These are phyloP conservation scores for Carlito syrichta DNA, from an alignment of 2,113 vertebrate genomes.

Conservation along the genomic window DNA sequence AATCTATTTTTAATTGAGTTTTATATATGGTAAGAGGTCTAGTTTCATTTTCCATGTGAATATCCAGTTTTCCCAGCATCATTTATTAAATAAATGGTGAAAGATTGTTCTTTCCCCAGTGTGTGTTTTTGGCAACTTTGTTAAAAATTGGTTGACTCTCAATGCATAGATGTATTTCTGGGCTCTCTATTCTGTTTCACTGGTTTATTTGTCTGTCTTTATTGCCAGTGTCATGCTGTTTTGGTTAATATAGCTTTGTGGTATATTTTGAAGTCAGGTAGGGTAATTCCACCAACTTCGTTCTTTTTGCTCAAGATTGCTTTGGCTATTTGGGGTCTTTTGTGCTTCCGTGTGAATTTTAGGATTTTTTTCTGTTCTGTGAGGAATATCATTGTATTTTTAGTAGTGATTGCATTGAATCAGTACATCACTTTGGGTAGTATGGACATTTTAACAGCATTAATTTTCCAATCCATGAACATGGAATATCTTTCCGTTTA, in stretches of 20 bases:
- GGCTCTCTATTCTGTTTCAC: neutral
- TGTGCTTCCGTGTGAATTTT: neutral
- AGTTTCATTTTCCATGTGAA: neutral
- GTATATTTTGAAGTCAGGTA: neutral
- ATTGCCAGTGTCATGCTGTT: neutral
- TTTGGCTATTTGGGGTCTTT: neutral
- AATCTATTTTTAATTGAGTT: neutral
- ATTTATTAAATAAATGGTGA: neutral
- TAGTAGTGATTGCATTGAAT: neutral
- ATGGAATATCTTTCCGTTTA: neutral
- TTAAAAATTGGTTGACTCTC: neutral
- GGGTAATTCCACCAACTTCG: neutral
- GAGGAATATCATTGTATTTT: neutral
- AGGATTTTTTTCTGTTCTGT: neutral
- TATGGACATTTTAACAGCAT: neutral
- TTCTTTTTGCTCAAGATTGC: neutral
- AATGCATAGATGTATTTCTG: neutral
- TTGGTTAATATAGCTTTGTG: neutral
- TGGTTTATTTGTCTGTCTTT: neutral
- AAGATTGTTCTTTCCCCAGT: neutral
- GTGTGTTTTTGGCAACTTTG: neutral
- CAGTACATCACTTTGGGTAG: neutral
- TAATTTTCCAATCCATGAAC: neutral
- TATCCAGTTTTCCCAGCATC: neutral
- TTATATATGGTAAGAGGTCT: neutral